Conservation (phyloP, 2,113 vertebrate species). For the Alectura lathami region DNA sequence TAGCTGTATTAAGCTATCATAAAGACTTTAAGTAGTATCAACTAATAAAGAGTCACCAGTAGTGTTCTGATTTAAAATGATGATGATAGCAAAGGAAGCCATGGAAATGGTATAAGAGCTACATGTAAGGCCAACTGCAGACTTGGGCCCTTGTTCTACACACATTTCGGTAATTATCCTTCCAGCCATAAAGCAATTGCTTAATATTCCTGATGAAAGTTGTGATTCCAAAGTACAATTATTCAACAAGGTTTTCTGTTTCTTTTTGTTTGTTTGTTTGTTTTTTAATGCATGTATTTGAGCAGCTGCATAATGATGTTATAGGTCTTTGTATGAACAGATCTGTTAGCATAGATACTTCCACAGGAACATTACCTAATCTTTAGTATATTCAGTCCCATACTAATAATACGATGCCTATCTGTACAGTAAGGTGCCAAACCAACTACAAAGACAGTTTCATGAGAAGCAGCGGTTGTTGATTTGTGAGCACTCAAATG, state of each 20-base stretch:
- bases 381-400: not conserved
- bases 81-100: not conserved
- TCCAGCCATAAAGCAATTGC: not conserved
- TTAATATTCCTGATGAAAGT: slow-evolving; percentile 13
- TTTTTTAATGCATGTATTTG: not conserved
- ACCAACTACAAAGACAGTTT: slow-evolving; percentile 35
- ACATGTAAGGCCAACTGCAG: not conserved
- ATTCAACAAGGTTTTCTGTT: too few species aligned
- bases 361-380: slow-evolving; percentile 4
- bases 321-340: not conserved
- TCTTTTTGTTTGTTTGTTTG: too few species aligned
- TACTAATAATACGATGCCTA: not conserved
- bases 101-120: not conserved
- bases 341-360: slow-evolving; percentile 6
- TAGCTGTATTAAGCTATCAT: not conserved
- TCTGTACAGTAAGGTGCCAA: slow-evolving; percentile 49
- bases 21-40: not conserved
- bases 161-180: not conserved
- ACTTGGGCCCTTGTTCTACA: not conserved
- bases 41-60: not conserved
- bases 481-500: slow-evolving; percentile 57
- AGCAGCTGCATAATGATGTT: not conserved
- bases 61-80: not conserved
- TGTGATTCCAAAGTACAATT: not conserved
- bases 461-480: slow-evolving; percentile 38